These are phyloP conservation scores for Allolobophora icterica DNA, from an alignment of 2,888 invertebrate genomes.

Conservation along the genomic window DNA sequence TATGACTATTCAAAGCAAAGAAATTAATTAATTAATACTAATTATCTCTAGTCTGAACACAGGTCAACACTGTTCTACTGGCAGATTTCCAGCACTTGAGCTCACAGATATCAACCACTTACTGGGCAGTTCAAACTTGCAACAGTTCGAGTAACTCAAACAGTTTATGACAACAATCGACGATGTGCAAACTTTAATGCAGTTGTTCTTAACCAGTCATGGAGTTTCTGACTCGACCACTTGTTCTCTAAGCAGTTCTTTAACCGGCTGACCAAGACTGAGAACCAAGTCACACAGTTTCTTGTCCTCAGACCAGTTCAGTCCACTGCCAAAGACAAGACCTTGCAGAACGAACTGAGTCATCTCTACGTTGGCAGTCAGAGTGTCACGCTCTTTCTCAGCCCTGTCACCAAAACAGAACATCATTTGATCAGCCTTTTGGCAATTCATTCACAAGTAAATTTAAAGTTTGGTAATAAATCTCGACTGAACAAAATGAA, in stretches of 20 bases:
- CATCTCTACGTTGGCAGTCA: background rate
- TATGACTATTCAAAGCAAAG: too few relatives aligned
- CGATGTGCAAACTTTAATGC: too few relatives aligned
- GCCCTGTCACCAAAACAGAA: background rate
- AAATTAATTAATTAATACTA: too few relatives aligned
- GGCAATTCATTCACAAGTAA: background rate
- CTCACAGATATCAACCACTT: background rate
- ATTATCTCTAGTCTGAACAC: background rate
- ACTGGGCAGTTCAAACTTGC: background rate
- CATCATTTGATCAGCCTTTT: background rate
- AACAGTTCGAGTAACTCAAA: background rate
- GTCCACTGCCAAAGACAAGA: constrained; percentile 33
- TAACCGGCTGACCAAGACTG: constrained; percentile 2
- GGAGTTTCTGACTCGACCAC: background rate
- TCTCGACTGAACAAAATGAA: background rate
- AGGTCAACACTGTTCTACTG: background rate
- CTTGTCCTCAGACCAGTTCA: constrained; percentile 33
- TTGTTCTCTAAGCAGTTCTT: background rate
- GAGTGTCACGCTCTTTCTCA: background rate
- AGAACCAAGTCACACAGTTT: constrained; percentile 30
- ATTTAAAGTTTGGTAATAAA: background rate
- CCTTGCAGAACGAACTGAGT: constrained; percentile 18
- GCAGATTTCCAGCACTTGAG: too few relatives aligned
- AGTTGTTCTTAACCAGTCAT: background rate
- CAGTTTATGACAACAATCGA: too few relatives aligned